These are phyloP conservation scores for Calyptomena viridis DNA, from an alignment of 2,113 vertebrate genomes.

Conservation along the genomic window DNA sequence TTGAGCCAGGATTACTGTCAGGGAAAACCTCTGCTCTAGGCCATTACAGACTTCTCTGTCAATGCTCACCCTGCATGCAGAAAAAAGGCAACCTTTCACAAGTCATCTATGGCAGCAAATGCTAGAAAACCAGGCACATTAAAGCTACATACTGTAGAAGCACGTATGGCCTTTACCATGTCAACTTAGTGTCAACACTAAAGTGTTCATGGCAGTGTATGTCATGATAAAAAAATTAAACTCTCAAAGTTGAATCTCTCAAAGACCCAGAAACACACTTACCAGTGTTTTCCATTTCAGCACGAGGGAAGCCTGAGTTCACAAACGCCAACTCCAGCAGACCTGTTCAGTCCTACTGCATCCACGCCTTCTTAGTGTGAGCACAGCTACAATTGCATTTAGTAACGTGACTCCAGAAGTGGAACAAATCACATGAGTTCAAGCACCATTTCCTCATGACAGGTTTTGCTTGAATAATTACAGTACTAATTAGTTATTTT, in stretches of 20 bases:
- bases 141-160: no score
- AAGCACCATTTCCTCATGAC: not conserved
- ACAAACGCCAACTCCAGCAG: accelerated
- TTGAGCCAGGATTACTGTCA: accelerated
- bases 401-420: not conserved
- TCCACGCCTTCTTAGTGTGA: not conserved
- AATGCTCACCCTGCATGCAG: accelerated
- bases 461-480: not conserved
- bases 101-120: not conserved
- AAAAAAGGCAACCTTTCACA: not conserved
- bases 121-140: accelerated
- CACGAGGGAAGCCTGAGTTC: no score
- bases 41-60: not conserved
- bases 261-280: not conserved
- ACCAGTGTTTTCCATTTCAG: not conserved
- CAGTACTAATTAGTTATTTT: not conserved
- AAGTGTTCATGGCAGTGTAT: no score
- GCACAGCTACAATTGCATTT: accelerated
- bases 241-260: no score
- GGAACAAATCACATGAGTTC: accelerated
- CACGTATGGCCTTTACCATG: not conserved
- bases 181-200: accelerated
- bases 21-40: not conserved
- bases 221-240: not conserved
- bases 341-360: not conserved